Conservation (phyloP, 2,888 invertebrate genomes). For the Incurvaria masculella region DNA sequence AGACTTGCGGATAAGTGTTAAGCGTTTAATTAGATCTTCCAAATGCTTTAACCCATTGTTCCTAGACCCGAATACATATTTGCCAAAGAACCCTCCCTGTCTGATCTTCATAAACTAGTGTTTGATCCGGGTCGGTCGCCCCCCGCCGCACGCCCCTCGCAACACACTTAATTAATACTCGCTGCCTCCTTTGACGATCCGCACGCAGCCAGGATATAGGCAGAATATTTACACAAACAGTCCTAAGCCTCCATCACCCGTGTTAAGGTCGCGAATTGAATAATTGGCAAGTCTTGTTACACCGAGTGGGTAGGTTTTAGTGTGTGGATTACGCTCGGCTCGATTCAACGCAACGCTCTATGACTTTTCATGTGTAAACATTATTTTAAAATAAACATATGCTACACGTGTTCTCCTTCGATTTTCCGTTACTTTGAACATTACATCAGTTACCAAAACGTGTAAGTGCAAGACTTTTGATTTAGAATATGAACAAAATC, state of each 20-base stretch:
- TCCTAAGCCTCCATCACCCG: neutral
- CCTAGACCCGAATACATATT: neutral
- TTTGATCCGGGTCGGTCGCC: neutral
- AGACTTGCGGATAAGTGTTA: too few relatives aligned
- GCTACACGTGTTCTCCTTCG: too few relatives aligned
- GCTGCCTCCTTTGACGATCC: neutral
- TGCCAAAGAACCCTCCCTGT: neutral
- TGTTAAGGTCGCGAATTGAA: neutral
- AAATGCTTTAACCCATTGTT: neutral
- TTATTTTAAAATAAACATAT: too few relatives aligned
- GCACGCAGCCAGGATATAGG: neutral
- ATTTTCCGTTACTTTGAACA: too few relatives aligned
- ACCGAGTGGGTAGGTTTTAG: too few relatives aligned
- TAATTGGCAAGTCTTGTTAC: neutral
- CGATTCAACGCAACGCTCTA: too few relatives aligned
- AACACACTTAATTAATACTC: neutral
- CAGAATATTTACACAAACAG: neutral
- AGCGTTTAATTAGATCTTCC: neutral
- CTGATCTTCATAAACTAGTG: neutral
- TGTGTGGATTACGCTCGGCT: too few relatives aligned
- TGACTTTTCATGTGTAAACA: too few relatives aligned
- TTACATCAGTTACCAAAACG: too few relatives aligned
- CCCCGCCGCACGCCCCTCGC: neutral
- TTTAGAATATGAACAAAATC: too few relatives aligned
- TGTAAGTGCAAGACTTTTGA: too few relatives aligned